A percentile compares a stretch with the other conserved stretches of the same genome.
These are phyloP conservation scores for Martes martes DNA, from an alignment of 2,113 vertebrate genomes.

Conservation along the genomic window DNA sequence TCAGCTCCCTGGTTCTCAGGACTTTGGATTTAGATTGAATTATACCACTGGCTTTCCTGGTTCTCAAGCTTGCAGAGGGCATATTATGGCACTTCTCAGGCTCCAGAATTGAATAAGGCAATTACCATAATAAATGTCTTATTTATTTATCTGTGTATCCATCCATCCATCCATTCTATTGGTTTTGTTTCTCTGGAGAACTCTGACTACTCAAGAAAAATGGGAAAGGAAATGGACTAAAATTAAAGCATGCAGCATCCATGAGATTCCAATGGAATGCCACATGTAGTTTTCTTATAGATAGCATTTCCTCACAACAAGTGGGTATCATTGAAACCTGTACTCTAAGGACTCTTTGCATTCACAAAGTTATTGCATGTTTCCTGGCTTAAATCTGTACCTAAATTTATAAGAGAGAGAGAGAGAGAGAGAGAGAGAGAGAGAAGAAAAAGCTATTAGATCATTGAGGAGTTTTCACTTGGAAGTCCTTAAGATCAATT, in stretches of 20 bases:
- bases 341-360: not conserved
- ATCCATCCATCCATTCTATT: not conserved
- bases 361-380: not conserved
- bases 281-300: not conserved
- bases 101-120: not conserved
- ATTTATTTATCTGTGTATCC: no score
- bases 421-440: not conserved
- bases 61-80: not conserved
- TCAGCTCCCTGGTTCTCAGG: not conserved
- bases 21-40: not conserved
- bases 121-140: not conserved
- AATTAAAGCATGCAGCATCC: not conserved
- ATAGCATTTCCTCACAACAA: not conserved
- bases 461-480: not conserved
- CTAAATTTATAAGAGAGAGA: not conserved
- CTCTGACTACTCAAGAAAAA: not conserved
- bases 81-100: not conserved
- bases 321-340: not conserved
- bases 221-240: not conserved
- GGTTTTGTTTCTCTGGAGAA: not conserved
- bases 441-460: not conserved
- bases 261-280: not conserved
- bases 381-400: not conserved
- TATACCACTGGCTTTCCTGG: not conserved
- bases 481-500: not conserved